phyloP scores from a whole-genome alignment of 2,888 invertebrate species.

The Hanleya hanleyi region DNA sequence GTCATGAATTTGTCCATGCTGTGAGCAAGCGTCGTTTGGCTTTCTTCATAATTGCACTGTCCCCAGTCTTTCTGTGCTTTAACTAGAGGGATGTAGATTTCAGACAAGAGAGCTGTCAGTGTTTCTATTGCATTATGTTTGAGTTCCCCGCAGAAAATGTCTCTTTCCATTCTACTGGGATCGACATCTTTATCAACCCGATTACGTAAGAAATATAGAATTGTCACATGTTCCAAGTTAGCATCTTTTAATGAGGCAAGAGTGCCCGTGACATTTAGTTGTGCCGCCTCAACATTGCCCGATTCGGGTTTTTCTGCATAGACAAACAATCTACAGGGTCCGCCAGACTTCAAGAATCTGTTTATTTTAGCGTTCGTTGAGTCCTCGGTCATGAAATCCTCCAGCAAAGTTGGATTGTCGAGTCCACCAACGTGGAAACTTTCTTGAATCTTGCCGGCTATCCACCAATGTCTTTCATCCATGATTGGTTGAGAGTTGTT shows the following conservation, averaged over 20 bases:
- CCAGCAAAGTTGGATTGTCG: conserved; percentile 69
- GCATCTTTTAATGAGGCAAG: conserved; percentile 66
- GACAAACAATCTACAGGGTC: conserved; percentile 70
- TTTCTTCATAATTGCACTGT: conserved; percentile 64
- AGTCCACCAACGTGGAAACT: conserved; percentile 70
- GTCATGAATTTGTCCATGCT: conserved; percentile 69
- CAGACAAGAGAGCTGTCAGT: conserved; percentile 64
- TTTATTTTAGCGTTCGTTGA: conserved; percentile 67
- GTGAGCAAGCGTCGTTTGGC: conserved; percentile 60
- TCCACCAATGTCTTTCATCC: conserved; percentile 75
- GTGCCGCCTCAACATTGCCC: conserved; percentile 54
- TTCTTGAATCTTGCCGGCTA: conserved; percentile 72
- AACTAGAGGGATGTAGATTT: conserved; percentile 70
- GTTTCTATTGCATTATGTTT: conserved; percentile 70
- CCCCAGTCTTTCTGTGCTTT: conserved; percentile 71
- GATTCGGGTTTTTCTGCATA: conserved; percentile 66
- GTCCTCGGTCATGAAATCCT: conserved; percentile 70
- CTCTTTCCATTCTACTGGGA: conserved; percentile 64
- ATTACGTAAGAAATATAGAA: conserved; percentile 70
- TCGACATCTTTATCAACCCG: conserved; percentile 69
- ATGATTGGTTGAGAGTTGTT: conserved; percentile 43
- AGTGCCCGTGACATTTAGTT: conserved; percentile 65
- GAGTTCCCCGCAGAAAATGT: conserved; percentile 72
- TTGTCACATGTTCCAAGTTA: conserved; percentile 59
- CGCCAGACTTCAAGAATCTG: conserved; percentile 67